A percentile compares a stretch with the other conserved stretches of the same genome.
Conservation (phyloP, 2,888 invertebrate species). For the Eupithecia abbreviata region DNA sequence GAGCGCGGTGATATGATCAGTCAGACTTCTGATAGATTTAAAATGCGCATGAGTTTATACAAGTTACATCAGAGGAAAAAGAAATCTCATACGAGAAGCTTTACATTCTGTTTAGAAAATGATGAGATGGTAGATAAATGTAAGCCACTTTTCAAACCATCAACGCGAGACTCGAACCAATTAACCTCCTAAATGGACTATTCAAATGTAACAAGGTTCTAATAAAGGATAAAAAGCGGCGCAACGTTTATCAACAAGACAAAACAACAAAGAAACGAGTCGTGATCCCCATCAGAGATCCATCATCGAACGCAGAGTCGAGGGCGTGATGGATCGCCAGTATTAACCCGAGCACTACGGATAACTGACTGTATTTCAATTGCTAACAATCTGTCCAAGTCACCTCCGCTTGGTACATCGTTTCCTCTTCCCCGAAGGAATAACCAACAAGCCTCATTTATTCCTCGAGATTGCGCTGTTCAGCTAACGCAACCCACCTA, state of each 20-base stretch:
- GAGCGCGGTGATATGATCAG: constrained; percentile 40
- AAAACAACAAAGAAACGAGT: constrained; percentile 76
- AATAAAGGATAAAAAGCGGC: constrained; percentile 68
- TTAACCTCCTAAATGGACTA: constrained; percentile 71
- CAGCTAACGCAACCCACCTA: constrained; percentile 54
- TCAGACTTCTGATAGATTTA: constrained; percentile 37
- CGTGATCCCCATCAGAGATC: constrained; percentile 80
- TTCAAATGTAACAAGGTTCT: constrained; percentile 76
- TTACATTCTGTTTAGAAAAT: constrained; percentile 13
- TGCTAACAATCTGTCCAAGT: constrained; percentile 73
- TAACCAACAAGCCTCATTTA: constrained; percentile 59
- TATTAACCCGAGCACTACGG: constrained; percentile 76
- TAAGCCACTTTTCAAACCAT: constrained; percentile 56
- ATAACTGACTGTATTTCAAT: constrained; percentile 67
- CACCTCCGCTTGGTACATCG: constrained; percentile 57
- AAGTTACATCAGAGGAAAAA: constrained; percentile 11
- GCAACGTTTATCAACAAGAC: constrained; percentile 72
- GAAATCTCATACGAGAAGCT: constrained; percentile 7
- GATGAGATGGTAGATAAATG: constrained; percentile 44
- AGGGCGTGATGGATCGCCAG: constrained; percentile 74
- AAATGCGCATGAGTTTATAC: constrained; percentile 9
- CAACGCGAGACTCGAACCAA: constrained; percentile 61
- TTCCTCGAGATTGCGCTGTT: constrained; percentile 55
- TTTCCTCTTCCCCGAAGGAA: constrained; percentile 64
- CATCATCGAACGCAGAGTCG: constrained; percentile 67